Percentiles rank a stretch among this genome's conserved stretches.
Conservation (phyloP, 2,797 vertebrate genomes). For the Hapalemur alaotrensis region DNA sequence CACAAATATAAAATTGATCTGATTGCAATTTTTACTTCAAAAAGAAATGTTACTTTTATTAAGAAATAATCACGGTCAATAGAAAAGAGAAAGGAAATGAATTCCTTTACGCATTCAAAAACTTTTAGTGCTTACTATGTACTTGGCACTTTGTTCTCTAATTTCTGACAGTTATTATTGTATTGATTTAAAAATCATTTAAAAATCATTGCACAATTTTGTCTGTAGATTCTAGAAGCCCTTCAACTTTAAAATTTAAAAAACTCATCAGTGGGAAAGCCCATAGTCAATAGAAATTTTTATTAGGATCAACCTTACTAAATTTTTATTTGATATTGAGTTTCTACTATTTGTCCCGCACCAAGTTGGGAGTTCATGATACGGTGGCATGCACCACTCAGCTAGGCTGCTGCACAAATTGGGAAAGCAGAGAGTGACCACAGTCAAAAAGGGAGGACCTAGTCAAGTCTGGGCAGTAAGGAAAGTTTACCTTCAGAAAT, state of each 20-base stretch:
- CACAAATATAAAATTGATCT: not conserved
- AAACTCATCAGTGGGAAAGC: not conserved
- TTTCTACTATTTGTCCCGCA: not conserved
- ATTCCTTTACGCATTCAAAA: not conserved
- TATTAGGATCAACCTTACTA: not conserved
- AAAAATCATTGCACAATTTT: not conserved
- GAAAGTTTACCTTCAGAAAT: no score
- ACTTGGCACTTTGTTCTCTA: not conserved
- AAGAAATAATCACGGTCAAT: not conserved
- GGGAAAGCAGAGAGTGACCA: not conserved
- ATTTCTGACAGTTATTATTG: not conserved
- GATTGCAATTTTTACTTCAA: not conserved
- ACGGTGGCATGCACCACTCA: fast-evolving
- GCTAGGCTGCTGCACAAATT: not conserved
- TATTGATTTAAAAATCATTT: not conserved
- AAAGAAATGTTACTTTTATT: not conserved
- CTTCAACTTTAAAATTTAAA: not conserved
- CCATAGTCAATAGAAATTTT: not conserved
- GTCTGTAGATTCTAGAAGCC: not conserved
- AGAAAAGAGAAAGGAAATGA: not conserved
- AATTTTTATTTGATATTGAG: not conserved
- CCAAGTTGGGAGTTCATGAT: fast-evolving
- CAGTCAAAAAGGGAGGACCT: not conserved
- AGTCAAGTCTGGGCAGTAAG: not conserved
- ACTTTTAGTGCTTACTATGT: not conserved